phyloP scores from a whole-genome alignment of 2,113 vertebrate genomes.

The Ctenomys sociabilis region DNA sequence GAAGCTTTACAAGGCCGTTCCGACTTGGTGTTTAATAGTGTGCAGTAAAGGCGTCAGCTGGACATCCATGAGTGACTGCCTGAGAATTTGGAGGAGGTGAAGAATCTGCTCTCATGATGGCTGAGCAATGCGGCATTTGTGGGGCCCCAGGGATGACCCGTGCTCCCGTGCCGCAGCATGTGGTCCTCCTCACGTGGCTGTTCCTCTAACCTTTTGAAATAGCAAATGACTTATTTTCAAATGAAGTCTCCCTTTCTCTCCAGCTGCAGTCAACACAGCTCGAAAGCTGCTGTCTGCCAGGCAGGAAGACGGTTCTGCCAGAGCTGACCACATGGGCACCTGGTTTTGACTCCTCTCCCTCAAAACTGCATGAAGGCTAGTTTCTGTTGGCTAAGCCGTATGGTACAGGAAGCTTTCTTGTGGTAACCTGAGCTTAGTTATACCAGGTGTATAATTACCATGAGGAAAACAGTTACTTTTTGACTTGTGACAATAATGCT shows the following conservation, averaged over 20 bases:
- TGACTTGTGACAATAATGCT: neutral
- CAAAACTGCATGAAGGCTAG: neutral
- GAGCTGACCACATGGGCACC: neutral
- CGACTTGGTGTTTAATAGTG: neutral
- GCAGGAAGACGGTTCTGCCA: no score
- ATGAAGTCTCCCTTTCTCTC: neutral
- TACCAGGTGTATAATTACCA: neutral
- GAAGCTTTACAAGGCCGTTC: neutral
- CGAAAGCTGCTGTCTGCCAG: neutral
- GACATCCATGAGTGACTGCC: fast-evolving
- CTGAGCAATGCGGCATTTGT: neutral
- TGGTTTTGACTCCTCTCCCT: neutral
- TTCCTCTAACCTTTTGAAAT: neutral
- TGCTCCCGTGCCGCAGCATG: fast-evolving
- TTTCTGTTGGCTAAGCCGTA: neutral
- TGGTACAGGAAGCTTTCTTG: neutral
- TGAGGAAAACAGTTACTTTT: neutral
- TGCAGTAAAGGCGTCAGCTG: neutral
- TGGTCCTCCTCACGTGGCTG: no score
- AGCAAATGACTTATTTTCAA: neutral
- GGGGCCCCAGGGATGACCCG: neutral
- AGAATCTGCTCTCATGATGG: neutral
- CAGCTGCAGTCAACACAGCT: neutral
- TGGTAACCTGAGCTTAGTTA: neutral
- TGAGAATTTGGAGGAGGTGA: neutral